Percentiles rank a stretch among this genome's conserved stretches.
These are phyloP conservation scores for Epinotia ramella DNA, from an alignment of 2,888 invertebrate species.

Conservation along the genomic window DNA sequence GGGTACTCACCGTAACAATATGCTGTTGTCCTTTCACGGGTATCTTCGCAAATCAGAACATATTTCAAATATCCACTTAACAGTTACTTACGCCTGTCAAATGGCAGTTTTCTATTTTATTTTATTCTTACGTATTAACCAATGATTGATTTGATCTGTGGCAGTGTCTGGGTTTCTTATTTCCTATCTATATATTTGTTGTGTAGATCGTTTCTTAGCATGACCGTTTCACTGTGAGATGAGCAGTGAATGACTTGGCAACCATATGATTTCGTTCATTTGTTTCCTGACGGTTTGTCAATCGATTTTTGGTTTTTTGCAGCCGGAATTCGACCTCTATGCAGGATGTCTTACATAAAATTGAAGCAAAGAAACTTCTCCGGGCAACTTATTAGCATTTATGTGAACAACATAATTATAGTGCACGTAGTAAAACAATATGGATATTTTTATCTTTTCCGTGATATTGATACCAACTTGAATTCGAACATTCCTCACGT, in stretches of 20 bases:
- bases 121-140: conserved; percentile 72
- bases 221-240: conserved; percentile 68
- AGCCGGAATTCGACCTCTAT: conserved; percentile 34
- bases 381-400: background rate
- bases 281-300: conserved; percentile 73
- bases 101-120: conserved; percentile 55
- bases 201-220: conserved; percentile 64
- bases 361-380: background rate
- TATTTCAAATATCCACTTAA: conserved; percentile 62
- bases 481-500: background rate
- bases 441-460: too few species aligned
- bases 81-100: conserved; percentile 63
- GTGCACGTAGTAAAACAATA: too few species aligned
- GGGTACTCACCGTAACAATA: conserved; percentile 52
- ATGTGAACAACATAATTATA: background rate
- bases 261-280: conserved; percentile 83
- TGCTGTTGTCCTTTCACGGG: conserved; percentile 42
- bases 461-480: too few species aligned
- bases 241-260: conserved; percentile 77
- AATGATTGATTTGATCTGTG: conserved; percentile 63
- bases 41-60: conserved; percentile 63
- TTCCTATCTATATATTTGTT: conserved; percentile 67
- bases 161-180: conserved; percentile 65
- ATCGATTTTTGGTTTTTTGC: conserved; percentile 68
- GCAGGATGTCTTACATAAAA: conserved; percentile 5